Evolutionary conservation across 2,113 vertebrate genomes (phyloP), one percentile per base, ranked within the genome.

Genomic region (Corythornis madagascariensis): DNA sequence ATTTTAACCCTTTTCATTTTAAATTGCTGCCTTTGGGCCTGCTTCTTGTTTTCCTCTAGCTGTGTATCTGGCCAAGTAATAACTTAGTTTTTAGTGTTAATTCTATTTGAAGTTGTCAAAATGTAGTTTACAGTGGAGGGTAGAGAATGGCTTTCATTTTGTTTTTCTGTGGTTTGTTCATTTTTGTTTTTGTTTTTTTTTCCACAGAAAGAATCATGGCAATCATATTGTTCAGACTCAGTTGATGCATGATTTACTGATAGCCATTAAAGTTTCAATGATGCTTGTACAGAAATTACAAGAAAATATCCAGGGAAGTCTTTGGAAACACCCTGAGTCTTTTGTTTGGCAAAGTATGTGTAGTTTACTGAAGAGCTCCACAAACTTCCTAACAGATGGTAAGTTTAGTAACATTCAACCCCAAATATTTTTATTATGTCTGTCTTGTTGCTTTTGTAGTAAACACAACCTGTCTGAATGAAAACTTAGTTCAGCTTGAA

Each of bases 221-320:
- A 98, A 98, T 92, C 97, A 95, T 72, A 97, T 99, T 50, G 98
- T 98, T 89, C 98, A 99, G 96, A 98, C 98, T 56, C 98, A 98
- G 92, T 13, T 98, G 90, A 99, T 99, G 99, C 98, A 98, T 1
- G 98, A 98, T 80, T 98, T 98, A 73, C 89, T 99, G 92, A 95
- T 97, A 53, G 97, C 97, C 4, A 97, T 99, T 80, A 98, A 99
- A 96, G 96, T 98, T 74, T 98, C 98, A 50, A 98, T 99, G 98
- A 95, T 98, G 83, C 97, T 99, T 78, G 92, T 99, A 52, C 99
- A 99, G 97, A 99, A 98, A 84, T 95, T 97, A 31, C 98, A 98
- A 83, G 97, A 97, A 90, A 88, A 89, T 29, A 90, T 98, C 57
- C 95, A 95, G 52, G 79, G 79, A 20, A 76, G 40, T 78, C 52